phyloP scores from a whole-genome alignment of 2,888 invertebrate species.

The Tryphoninae sp. region DNA sequence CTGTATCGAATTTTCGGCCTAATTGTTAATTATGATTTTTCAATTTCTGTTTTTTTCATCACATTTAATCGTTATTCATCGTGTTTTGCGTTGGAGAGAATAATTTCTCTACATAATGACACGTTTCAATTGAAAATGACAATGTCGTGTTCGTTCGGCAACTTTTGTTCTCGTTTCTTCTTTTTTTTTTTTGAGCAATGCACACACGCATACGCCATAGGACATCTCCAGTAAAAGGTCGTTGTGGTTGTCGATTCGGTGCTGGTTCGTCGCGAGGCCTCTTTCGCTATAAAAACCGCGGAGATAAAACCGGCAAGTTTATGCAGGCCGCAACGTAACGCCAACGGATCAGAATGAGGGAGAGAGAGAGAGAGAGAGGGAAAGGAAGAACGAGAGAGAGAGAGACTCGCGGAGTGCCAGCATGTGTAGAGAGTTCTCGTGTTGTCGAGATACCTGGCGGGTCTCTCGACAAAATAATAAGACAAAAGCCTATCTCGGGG shows the following conservation, averaged over 20 bases:
- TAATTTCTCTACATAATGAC: too few relatives aligned
- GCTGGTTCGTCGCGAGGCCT: conserved; percentile 54
- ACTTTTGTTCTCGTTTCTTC: not conserved
- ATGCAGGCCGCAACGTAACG: conserved; percentile 67
- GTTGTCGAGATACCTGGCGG: conserved; percentile 63
- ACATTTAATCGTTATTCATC: too few relatives aligned
- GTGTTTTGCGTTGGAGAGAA: too few relatives aligned
- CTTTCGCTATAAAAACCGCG: conserved; percentile 74
- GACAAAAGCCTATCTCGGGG: conserved; percentile 73
- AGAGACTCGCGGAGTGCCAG: conserved; percentile 67
- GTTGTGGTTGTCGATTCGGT: conserved; percentile 49
- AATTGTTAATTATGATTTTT: too few relatives aligned
- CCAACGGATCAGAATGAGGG: conserved; percentile 25
- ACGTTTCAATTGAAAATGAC: not conserved
- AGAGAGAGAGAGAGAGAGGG: conserved; percentile 11
- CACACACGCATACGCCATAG: not conserved
- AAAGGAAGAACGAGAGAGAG: conserved; percentile 65
- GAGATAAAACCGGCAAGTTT: conserved; percentile 78
- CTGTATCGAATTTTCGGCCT: too few relatives aligned
- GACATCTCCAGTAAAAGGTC: conserved; percentile 29
- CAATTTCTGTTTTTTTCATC: too few relatives aligned
- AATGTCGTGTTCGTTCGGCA: not conserved
- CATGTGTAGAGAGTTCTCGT: conserved; percentile 28
- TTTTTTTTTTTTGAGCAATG: not conserved
- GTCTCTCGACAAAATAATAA: conserved; percentile 75